Percentiles rank a stretch among this genome's conserved stretches.
Conservation (phyloP, 2,888 invertebrate genomes). For the Mystacides longicornis region DNA sequence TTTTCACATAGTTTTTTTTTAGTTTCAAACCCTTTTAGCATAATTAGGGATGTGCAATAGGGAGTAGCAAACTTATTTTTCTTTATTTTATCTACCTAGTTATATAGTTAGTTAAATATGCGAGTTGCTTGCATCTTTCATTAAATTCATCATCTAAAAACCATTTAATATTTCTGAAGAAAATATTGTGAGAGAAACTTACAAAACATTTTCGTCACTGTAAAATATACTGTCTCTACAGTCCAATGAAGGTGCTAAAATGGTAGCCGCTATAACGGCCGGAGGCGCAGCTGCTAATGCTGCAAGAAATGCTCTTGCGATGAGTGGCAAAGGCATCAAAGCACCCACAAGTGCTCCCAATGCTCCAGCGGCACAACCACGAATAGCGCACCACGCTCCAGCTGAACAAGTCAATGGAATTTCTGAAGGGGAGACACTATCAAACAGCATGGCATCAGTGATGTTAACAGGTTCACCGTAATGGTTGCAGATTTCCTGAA, state of each 20-base stretch:
- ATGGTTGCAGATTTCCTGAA: conserved; percentile 10
- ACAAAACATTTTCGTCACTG: conserved; percentile 5
- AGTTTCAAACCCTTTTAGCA: too few species aligned
- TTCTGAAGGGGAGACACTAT: neutral
- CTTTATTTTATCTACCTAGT: too few species aligned
- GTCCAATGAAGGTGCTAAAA: conserved; percentile 29
- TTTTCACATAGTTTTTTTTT: too few species aligned
- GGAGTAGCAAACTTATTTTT: too few species aligned
- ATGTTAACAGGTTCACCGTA: neutral
- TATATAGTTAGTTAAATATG: too few species aligned
- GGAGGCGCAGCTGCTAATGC: conserved; percentile 33
- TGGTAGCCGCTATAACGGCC: conserved; percentile 33
- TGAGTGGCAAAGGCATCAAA: conserved; percentile 36
- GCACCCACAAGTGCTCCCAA: conserved; percentile 38
- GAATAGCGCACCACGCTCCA: conserved; percentile 17
- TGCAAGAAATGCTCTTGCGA: conserved; percentile 34
- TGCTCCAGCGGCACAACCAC: conserved; percentile 27
- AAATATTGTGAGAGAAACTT: neutral
- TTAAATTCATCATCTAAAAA: too few species aligned
- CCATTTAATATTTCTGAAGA: too few species aligned
- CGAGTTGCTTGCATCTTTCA: too few species aligned
- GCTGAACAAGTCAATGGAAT: conserved; percentile 3
- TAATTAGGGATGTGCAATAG: too few species aligned
- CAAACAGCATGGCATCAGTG: neutral
- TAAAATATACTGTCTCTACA: conserved; percentile 10